Evolutionary conservation across 2,113 vertebrate genomes (phyloP), one percentile per base, ranked within the genome.

Genomic region (Dolichallabes microphthalmus): DNA sequence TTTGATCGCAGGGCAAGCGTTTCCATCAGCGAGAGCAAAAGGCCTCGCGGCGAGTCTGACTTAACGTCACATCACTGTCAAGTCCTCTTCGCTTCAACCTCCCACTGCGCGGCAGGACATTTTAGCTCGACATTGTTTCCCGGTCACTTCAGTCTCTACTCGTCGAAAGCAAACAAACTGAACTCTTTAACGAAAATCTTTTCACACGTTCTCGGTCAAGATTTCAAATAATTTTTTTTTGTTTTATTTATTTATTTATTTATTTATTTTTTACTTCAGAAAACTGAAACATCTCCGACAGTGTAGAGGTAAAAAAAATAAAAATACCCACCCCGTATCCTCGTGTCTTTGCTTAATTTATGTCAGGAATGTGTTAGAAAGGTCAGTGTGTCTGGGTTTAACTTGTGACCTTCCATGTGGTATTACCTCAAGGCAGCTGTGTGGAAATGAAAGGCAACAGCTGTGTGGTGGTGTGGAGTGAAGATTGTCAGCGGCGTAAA

Each of bases 31-130:
- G 58, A 32, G 88, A 86, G 87, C 86, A 82, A 80, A 85, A 83
- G 85, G 92, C 91, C 92, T 92, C 88, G 88, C 89, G 90, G 92
- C 92, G 91, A 90, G 91, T 90, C 89, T 89, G 92, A 90, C 91
- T 92, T 90, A 81, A 92, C 94, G 94, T 94, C 91, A 80, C 91
- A 79, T 95, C 93, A 92, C 93, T 95, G 94, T 95, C 94, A 93
- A 77, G 77, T 86, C 79, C 86, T 89, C 88, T 88, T 91, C 91
- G 91, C 93, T 92, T 92, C 88, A 86, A 89, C 92, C 87, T 81
- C 92, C 91, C 92, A 90, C 89, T 1, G 91, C 86, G 90, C 93
- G 92, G 93, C 92, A 92, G 92, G 94, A 89, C 90, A 90, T 91
- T 90, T 89, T 88, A 88, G 89, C 84, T 85, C 86, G 64, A 89